Percentiles rank a stretch among this genome's conserved stretches.
Conservation (phyloP, 2,888 invertebrate genomes). For the Erynnis tages region DNA sequence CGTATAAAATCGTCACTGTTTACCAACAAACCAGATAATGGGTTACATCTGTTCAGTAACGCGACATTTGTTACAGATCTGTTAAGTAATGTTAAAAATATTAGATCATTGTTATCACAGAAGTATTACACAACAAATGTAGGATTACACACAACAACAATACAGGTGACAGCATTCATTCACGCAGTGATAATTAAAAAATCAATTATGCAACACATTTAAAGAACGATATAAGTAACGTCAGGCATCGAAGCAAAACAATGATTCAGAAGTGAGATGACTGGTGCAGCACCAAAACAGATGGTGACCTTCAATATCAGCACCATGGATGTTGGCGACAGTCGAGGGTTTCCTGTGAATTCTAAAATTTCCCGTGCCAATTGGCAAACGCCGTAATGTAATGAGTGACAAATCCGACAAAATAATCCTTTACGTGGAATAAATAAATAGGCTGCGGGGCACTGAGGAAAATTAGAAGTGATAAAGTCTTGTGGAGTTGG, state of each 20-base stretch:
- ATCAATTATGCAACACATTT: constrained; percentile 10
- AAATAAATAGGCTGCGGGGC: constrained; percentile 5
- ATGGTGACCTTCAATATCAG: constrained; percentile 21
- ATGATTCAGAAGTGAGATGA: constrained; percentile 18
- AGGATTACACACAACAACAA: constrained; percentile 3
- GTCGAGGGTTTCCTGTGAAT: constrained; percentile 21
- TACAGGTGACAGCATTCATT: constrained; percentile 3
- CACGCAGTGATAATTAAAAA: constrained; percentile 9
- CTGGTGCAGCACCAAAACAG: constrained; percentile 15
- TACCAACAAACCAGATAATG: too few species aligned
- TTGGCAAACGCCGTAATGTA: constrained; percentile 15
- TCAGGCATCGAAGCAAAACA: constrained; percentile 14
- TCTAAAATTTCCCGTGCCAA: constrained; percentile 27
- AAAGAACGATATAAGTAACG: not conserved
- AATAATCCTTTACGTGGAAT: constrained; percentile 23
- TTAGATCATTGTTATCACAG: not conserved
- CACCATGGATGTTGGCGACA: constrained; percentile 23
- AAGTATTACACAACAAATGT: not conserved
- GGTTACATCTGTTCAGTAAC: too few species aligned
- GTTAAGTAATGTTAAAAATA: not conserved
- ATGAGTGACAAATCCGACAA: constrained; percentile 21
- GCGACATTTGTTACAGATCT: too few species aligned
- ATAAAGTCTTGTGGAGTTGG: too few species aligned
- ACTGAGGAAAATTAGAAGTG: not conserved
- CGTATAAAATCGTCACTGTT: too few species aligned